Evolutionary conservation across 2,888 invertebrate genomes (phyloP), one percentile per base, ranked within the genome.

Genomic region (Ceratothoa steindachneri): DNA sequence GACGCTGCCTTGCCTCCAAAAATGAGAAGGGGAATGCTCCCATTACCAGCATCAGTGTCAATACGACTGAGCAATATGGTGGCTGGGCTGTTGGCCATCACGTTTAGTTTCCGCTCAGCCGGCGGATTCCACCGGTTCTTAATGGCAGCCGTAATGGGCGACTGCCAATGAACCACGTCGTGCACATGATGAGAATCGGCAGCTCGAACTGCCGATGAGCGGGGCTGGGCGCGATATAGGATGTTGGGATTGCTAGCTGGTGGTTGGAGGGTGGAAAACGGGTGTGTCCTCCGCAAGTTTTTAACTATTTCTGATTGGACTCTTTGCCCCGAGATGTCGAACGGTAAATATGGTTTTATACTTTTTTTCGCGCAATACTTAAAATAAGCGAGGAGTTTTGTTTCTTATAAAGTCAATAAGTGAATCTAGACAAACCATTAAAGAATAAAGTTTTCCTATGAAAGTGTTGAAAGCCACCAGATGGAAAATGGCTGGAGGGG

Each of bases 201-300:
- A 60, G 60, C 24, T 60, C 24, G 24, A 60, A 60, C 60, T 60
- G 60, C 60, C 22, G 60, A 60, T 60, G 60, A 60, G 60, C 60
- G 60, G 27, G 60, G 19, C 22, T 60, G n/a, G n/a, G n/a, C n/a
- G 60, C 60, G 60, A 60, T 60, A 60, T 24, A 15, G n/a, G n/a
- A n/a, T 52, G 19, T 60, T 69, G 41, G 69, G 73, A 73, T 73
- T 69, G 74, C 67, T 70, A n/a, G n/a, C n/a, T n/a, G n/a, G n/a
- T n/a, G n/a, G n/a, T n/a, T n/a, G n/a, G n/a, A n/a, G n/a, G n/a
- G n/a, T 55, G 67, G 52, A 67, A 67, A 67, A 67, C 12, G 41
- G 31, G 30, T 24, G 60, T 60, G 60, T 24, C 60, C 60, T 60
- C 60, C 24, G 27, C 24, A 60, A 60, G 60, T 60, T 60, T 51